Percentiles rank a stretch among this genome's conserved stretches.
Conservation (phyloP, 2,113 vertebrate species). For the Phylloscopus trochiloides region DNA sequence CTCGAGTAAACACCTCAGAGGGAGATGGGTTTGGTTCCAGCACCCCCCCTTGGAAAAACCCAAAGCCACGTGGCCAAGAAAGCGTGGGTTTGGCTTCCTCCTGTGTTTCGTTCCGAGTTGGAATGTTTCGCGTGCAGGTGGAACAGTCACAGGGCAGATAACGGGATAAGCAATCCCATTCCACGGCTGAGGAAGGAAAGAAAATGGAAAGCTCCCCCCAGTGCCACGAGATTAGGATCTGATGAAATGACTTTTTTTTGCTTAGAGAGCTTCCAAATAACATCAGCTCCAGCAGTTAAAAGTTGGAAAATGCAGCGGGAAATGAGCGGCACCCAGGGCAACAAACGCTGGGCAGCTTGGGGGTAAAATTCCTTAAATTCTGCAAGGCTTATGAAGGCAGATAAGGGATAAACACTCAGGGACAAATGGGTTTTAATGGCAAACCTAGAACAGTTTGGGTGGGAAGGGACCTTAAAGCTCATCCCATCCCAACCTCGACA, state of each 20-base stretch:
- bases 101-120: neutral
- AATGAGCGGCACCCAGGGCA: neutral
- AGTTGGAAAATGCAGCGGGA: neutral
- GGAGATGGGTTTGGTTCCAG: neutral
- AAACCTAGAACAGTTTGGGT: neutral
- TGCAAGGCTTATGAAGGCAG: neutral
- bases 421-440: neutral
- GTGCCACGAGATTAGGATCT: neutral
- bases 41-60: neutral
- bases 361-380: neutral
- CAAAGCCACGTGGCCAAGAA: fast-evolving
- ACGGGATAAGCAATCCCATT: neutral
- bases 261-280: neutral
- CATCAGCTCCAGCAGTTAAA: neutral
- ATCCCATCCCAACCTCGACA: neutral
- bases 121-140: neutral
- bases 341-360: neutral
- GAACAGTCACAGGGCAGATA: neutral
- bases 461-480: neutral
- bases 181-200: neutral
- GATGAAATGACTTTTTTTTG: neutral
- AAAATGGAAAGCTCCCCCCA: neutral
- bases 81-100: neutral
- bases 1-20: neutral
- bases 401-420: neutral